Evolutionary conservation across 2,797 vertebrate genomes (phyloP).

Genomic region (Chloroceryle inda): DNA sequence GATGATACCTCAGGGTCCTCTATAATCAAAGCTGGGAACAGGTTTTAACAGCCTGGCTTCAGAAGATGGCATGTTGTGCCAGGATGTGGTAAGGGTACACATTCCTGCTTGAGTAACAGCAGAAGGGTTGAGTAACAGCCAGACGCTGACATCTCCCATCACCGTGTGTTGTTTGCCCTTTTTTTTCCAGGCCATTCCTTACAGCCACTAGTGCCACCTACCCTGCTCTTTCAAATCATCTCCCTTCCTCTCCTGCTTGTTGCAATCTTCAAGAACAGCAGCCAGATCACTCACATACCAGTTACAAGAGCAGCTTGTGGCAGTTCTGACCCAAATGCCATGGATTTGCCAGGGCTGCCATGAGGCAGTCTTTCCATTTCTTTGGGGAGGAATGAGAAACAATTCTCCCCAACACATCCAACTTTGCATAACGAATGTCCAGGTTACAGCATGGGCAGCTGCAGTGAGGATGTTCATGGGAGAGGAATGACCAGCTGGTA

Average conservation of each 20-base stretch:
- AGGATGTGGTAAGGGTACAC: not conserved
- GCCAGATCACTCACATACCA: rapidly evolving
- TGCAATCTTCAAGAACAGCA: not conserved
- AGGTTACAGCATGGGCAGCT: not conserved
- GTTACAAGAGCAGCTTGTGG: not conserved
- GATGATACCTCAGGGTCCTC: not conserved
- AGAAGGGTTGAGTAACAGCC: not conserved
- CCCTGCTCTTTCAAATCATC: not conserved
- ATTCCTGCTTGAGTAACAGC: not conserved
- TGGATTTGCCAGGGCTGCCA: not conserved
- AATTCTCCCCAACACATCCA: not conserved
- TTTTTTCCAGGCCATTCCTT: not conserved
- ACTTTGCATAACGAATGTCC: not conserved
- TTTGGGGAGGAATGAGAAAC: not conserved
- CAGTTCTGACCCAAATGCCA: not conserved
- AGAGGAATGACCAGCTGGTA: not conserved
- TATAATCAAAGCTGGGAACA: not conserved
- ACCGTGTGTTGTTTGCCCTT: not conserved
- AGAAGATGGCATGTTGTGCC: rapidly evolving
- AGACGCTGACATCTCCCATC: not conserved
- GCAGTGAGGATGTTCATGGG: rapidly evolving
- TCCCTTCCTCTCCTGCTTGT: not conserved
- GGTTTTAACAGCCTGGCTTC: not conserved
- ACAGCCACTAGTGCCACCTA: not conserved
- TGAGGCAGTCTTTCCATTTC: not conserved